Evolutionary conservation across 2,113 vertebrate species (phyloP).

Genomic region (Salvelinus sp.): DNA sequence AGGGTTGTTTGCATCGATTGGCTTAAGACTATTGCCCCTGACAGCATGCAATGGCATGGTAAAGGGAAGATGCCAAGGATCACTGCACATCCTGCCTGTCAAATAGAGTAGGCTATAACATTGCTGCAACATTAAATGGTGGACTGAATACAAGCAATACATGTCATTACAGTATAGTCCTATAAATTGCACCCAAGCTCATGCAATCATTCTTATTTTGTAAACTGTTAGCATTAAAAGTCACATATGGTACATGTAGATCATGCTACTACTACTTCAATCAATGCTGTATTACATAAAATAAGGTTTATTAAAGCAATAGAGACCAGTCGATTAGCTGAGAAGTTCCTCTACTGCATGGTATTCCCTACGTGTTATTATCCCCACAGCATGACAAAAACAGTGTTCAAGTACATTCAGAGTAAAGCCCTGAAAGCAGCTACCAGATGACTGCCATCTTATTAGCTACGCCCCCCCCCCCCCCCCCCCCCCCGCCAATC

Average conservation of each 20-base stretch:
- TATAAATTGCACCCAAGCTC: neutral
- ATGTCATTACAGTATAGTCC: neutral
- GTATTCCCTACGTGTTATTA: neutral
- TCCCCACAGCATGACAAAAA: neutral
- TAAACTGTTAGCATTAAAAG: too few relatives aligned
- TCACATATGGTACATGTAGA: too few relatives aligned
- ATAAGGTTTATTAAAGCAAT: too few relatives aligned
- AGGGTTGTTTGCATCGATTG: constrained; percentile 65
- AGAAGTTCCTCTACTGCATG: neutral
- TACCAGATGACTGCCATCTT: neutral
- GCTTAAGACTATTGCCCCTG: constrained; percentile 57
- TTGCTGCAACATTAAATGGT: neutral
- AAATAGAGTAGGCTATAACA: neutral
- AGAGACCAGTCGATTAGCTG: too few relatives aligned
- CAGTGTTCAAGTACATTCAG: too few relatives aligned
- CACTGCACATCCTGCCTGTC: constrained; percentile 13
- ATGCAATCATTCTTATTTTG: too few relatives aligned
- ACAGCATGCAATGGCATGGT: constrained; percentile 51
- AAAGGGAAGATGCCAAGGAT: constrained; percentile 36
- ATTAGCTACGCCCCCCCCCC: neutral
- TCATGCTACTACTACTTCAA: too few relatives aligned
- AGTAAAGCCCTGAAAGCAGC: too few relatives aligned
- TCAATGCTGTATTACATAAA: too few relatives aligned
- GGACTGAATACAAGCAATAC: neutral
- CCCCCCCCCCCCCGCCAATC: neutral